A percentile compares a stretch with the other conserved stretches of the same genome.
These are phyloP conservation scores for Vanessa tameamea DNA, from an alignment of 1,140 invertebrate species.

Conservation along the genomic window DNA sequence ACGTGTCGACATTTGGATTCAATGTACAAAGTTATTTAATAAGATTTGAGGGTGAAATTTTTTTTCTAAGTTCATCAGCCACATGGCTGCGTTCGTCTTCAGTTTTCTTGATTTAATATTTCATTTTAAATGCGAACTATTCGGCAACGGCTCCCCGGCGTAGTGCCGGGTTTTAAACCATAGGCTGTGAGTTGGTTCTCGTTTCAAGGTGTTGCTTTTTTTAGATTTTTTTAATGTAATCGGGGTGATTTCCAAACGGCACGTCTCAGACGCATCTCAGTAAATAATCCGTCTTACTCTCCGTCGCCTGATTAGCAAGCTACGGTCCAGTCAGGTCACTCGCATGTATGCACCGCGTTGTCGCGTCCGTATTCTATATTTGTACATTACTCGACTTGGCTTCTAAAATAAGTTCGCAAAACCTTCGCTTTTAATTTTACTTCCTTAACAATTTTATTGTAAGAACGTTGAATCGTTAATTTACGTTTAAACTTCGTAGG, in stretches of 20 bases:
- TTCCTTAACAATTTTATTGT: conserved; percentile 68
- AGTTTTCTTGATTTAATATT: conserved; percentile 61
- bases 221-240: conserved; percentile 58
- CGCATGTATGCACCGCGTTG: conserved; percentile 60
- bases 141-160: conserved; percentile 49
- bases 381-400: conserved; percentile 75
- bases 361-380: conserved; percentile 69
- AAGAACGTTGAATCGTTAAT: conserved; percentile 50
- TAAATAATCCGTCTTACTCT: conserved; percentile 77
- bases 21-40: conserved; percentile 82
- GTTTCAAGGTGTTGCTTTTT: conserved; percentile 67
- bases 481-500: conserved; percentile 65
- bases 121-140: conserved; percentile 55
- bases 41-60: conserved; percentile 73
- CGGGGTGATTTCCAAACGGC: conserved; percentile 71
- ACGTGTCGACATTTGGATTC: conserved; percentile 80
- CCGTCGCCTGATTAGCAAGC: conserved; percentile 71
- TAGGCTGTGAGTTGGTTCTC: conserved; percentile 77
- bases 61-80: conserved; percentile 58
- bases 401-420: conserved; percentile 69
- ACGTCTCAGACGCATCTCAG: conserved; percentile 77
- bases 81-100: conserved; percentile 57
- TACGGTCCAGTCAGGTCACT: conserved; percentile 50
- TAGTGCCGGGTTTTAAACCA: conserved; percentile 62
- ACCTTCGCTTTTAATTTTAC: conserved; percentile 59